These are phyloP conservation scores for Corynorhinus townsendii DNA, from an alignment of 2,113 vertebrate genomes.

Conservation along the genomic window DNA sequence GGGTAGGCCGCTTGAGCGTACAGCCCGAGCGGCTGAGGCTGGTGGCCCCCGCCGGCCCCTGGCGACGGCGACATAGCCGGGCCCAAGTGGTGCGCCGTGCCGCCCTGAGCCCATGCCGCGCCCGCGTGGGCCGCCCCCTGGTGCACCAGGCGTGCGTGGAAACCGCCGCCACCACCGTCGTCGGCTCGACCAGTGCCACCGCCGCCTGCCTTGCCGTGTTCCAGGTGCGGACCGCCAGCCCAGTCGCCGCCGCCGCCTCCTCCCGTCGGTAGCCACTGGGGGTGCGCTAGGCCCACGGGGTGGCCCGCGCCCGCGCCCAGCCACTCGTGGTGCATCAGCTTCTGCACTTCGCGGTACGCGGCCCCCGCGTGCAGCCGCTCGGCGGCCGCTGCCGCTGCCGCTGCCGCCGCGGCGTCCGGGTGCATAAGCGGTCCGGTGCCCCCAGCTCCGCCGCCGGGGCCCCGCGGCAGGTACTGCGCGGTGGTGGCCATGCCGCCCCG, in stretches of 20 bases:
- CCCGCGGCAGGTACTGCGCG: constrained; percentile 95
- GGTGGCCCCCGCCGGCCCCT: constrained; percentile 89
- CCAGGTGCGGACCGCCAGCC: constrained; percentile 90
- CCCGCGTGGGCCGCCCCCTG: constrained; percentile 89
- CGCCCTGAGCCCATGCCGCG: constrained; percentile 88
- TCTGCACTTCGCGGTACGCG: constrained; percentile 97
- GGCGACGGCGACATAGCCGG: constrained; percentile 93
- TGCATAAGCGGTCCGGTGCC: constrained; percentile 89
- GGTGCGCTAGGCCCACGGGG: constrained; percentile 93
- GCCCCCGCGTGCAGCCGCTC: constrained; percentile 94
- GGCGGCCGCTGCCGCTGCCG: constrained; percentile 77
- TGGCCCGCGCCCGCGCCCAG: constrained; percentile 93
- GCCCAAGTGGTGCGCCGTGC: constrained; percentile 88
- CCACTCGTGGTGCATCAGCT: constrained; percentile 99
- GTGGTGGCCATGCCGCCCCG: constrained; percentile 95
- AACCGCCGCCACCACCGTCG: constrained; percentile 88
- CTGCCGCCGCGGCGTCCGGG: constrained; percentile 87
- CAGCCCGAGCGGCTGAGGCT: constrained; percentile 88
- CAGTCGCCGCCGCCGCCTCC: constrained; percentile 89
- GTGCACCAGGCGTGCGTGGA: constrained; percentile 93
- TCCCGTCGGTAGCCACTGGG: constrained; percentile 95
- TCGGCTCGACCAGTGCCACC: constrained; percentile 86
- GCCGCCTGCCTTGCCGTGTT: constrained; percentile 88
- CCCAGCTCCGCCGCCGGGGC: constrained; percentile 78
- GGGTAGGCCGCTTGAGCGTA: constrained; percentile 89